phyloP scores from a whole-genome alignment of 2,797 vertebrate species.

The Morus bassanus region DNA sequence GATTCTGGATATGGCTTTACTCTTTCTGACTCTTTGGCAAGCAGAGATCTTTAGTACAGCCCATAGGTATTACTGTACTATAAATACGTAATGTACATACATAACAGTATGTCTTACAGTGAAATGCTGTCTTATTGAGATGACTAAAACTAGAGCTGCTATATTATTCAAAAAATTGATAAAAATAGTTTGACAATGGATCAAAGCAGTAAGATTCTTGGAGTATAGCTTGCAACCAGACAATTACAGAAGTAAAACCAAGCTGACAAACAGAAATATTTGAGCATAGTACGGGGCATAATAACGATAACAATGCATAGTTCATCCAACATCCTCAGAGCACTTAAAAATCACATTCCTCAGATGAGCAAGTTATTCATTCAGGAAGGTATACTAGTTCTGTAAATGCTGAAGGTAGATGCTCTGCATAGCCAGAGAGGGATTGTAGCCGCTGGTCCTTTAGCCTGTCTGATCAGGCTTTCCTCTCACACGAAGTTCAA shows the following conservation, averaged over 20 bases:
- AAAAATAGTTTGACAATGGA: neutral
- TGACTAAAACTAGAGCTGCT: neutral
- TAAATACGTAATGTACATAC: neutral
- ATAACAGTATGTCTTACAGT: neutral
- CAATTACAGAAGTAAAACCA: neutral
- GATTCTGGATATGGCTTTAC: neutral
- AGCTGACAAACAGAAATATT: accelerated
- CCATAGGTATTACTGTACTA: neutral
- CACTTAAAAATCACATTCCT: neutral
- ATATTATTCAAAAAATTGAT: neutral
- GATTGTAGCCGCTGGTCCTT: neutral
- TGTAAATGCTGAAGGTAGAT: neutral
- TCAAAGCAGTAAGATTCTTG: neutral
- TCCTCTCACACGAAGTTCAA: neutral
- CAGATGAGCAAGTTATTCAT: neutral
- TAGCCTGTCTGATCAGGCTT: neutral
- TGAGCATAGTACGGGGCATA: neutral
- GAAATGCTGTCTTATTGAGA: neutral
- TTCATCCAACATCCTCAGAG: neutral
- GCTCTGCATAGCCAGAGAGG: neutral
- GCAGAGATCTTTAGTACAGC: neutral
- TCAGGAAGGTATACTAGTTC: neutral
- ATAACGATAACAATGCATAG: neutral
- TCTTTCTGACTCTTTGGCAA: neutral
- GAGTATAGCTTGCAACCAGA: neutral